Base-by-base conservation (phyloP, 2,888 invertebrate species). In the Matsumyia berberina region DNA sequence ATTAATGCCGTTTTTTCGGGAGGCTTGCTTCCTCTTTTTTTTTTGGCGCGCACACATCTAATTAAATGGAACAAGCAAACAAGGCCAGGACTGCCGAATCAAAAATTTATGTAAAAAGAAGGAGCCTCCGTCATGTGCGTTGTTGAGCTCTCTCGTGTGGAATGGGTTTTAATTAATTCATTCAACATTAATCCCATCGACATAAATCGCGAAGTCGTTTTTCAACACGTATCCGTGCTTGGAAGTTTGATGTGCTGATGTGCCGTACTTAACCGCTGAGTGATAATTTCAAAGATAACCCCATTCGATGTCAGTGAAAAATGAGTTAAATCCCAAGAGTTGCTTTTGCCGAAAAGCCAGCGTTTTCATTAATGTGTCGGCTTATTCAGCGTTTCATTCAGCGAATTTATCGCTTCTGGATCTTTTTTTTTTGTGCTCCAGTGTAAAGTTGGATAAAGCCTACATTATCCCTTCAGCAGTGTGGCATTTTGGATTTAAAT, bases 111-210 rank as follows among this genome's bases (percentile, higher is more conserved):
- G 37, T 11, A 37, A 37, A 37, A 37, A 24, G 4, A 24, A 24
- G 24, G 37, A 37, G 11, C 11, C 37, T 37, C 37, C 9, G 11
- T 37, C 37, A 37, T 9, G 37, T 37, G 37, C 37, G 8, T 37
- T 37, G 9, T 37, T 11, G 11, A 24, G 4, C 24, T 24, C 24
- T 24, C 4, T 37, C 37, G 11, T 11, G 4, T 9, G 37, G 11
- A 37, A 11, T 9, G 37, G n/a, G 2, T 9, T 11, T 9, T 37
- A 37, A 37, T 37, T 37, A 37, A 37, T 37, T 37, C 37, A 37
- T 37, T 37, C 37, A 7, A 37, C 37, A 37, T 37, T 37, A 37
- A 37, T 37, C 37, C 37, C 37, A 37, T 37, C 11, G 37, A 37
- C 11, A 37, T 35, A 37, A 37, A 37, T 37, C 37, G 37, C n/a